Evolutionary conservation across 2,888 invertebrate genomes (phyloP).

Genomic region (Xestoiulus laeticollis): DNA sequence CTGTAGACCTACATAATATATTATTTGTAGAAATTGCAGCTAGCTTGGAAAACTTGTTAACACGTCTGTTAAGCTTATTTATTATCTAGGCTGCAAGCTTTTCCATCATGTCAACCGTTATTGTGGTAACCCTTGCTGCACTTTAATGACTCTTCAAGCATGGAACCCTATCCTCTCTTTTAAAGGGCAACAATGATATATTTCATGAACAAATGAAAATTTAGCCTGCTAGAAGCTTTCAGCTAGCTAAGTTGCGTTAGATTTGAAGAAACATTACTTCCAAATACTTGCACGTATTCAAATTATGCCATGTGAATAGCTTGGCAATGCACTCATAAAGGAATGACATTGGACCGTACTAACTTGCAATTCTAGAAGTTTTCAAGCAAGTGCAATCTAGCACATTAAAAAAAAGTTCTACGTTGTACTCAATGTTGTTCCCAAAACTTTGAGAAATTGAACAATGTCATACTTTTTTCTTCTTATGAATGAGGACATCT

Average conservation of each 20-base stretch:
- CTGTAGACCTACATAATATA: slow-evolving; percentile 23
- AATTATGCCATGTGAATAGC: too few species aligned
- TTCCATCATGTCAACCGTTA: neutral
- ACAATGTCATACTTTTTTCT: neutral
- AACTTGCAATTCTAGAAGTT: too few species aligned
- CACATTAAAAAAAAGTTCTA: too few species aligned
- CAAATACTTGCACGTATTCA: too few species aligned
- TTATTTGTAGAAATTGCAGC: slow-evolving; percentile 2
- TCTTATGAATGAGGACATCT: neutral
- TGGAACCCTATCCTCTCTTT: neutral
- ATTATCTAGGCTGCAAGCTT: neutral
- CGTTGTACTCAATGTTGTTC: too few species aligned
- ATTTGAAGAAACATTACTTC: neutral
- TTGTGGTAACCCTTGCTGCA: neutral
- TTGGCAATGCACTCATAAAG: too few species aligned
- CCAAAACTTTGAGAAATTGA: neutral
- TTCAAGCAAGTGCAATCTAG: too few species aligned
- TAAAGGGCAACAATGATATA: neutral
- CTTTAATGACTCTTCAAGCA: neutral
- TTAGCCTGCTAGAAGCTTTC: neutral
- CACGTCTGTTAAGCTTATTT: neutral
- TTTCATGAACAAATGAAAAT: too few species aligned
- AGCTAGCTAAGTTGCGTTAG: neutral
- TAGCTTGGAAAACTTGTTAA: slow-evolving; percentile 30
- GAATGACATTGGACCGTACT: too few species aligned